These are phyloP conservation scores for Ceraclea dissimilis DNA, from an alignment of 2,888 invertebrate genomes.

Conservation along the genomic window DNA sequence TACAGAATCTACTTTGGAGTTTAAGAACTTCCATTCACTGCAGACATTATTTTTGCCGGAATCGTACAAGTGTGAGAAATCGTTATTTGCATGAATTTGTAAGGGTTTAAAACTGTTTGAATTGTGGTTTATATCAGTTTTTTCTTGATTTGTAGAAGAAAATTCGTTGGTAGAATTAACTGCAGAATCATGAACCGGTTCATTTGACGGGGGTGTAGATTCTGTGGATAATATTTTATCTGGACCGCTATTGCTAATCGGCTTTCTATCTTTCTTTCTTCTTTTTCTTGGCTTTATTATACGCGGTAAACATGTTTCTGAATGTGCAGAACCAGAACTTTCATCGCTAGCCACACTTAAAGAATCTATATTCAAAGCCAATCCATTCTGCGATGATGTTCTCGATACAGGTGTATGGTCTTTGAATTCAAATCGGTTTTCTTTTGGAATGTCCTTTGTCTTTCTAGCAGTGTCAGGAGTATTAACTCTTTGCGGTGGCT, in stretches of 20 bases:
- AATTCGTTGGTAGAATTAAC: slow-evolving; percentile 30
- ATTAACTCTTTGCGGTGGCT: slow-evolving; percentile 29
- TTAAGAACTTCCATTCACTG: slow-evolving; percentile 8
- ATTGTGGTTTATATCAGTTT: slow-evolving; percentile 11
- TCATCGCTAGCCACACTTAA: slow-evolving; percentile 71
- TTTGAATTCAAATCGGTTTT: slow-evolving; percentile 32
- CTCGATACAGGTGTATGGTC: slow-evolving; percentile 28
- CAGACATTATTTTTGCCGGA: background rate
- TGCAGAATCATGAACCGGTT: slow-evolving; percentile 13
- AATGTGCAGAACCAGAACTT: slow-evolving; percentile 57
- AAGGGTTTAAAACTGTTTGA: slow-evolving; percentile 9
- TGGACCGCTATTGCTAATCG: slow-evolving; percentile 39
- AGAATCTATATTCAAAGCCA: slow-evolving; percentile 54
- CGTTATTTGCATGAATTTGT: slow-evolving; percentile 5
- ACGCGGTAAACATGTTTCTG: slow-evolving; percentile 74
- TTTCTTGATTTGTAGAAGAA: slow-evolving; percentile 29
- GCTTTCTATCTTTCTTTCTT: slow-evolving; percentile 82
- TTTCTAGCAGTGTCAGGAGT: slow-evolving; percentile 35
- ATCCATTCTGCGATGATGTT: slow-evolving; percentile 33
- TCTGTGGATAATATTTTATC: slow-evolving; percentile 6
- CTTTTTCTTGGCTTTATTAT: slow-evolving; percentile 86
- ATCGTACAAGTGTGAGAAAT: slow-evolving; percentile 11
- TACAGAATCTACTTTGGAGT: background rate
- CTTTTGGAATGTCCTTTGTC: slow-evolving; percentile 38
- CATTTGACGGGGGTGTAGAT: slow-evolving; percentile 20